Base-by-base conservation (phyloP, 1,140 invertebrate genomes). In the Atta colombica region DNA sequence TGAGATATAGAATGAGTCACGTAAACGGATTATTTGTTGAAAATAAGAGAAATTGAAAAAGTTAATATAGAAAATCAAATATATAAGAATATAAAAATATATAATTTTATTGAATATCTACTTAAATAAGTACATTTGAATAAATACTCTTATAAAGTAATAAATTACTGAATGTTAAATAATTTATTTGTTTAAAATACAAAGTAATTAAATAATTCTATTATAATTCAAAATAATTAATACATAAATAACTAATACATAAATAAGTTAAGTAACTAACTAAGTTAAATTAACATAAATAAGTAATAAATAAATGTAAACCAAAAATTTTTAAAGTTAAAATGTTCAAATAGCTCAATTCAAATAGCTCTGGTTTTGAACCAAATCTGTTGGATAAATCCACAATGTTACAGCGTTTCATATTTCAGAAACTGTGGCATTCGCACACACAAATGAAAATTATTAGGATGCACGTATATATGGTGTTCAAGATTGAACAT, bases 381-480 rank as follows among this genome's bases (percentile, higher is more conserved):
- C 25, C 0, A 21, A 16, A 61, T 77, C 39, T 8, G 10, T 77
- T 61, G 18, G 12, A 28, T 53, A 78, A 78, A 66, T 78, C 25
- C 25, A 16, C 3, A 39, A 18, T 14, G 14, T 66, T 66, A 25
- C 60, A 65, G 2, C 21, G 66, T 49, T 61, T 45, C 58, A 28
- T 51, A 66, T 8, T 45, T 66, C 39, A 51, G 39, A 66, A 69
- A 28, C 65, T 45, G 25, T 81, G 25, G 28, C 14, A 39, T 39
- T 51, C 45, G 39, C 39, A 51, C 18, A 78, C 18, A 78, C 25
- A 66, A 75, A 39, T 58, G 65, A 69, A 71, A 71, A 81, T 81
- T 81, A 81, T 21, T 69, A 21, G 49, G 14, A 69, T 45, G 14
- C 49, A 14, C 5, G 14, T 53, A 55, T n/a, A n/a, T 53, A 69